These are phyloP conservation scores for Oryzias celebensis DNA, from an alignment of 2,113 vertebrate genomes.

Conservation along the genomic window DNA sequence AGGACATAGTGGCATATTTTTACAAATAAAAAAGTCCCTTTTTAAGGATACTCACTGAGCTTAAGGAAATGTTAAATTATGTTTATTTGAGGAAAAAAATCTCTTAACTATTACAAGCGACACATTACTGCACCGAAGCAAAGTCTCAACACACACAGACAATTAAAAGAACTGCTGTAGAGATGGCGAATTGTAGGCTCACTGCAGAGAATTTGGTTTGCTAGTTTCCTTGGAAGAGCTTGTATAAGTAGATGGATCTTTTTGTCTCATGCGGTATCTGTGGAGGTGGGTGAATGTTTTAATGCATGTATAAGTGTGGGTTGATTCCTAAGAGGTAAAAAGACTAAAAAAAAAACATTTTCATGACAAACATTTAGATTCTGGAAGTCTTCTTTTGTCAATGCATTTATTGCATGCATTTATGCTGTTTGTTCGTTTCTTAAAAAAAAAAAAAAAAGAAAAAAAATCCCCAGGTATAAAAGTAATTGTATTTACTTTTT, in stretches of 20 bases:
- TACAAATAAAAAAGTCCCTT: conserved; percentile 29
- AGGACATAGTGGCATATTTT: conserved; percentile 29
- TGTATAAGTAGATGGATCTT: conserved; percentile 17
- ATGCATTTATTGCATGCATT: no score
- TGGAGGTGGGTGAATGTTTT: not conserved
- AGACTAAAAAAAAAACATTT: no score
- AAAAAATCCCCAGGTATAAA: no score
- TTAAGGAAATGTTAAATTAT: conserved; percentile 16
- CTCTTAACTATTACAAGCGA: conserved; percentile 20
- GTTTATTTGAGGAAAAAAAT: conserved; percentile 24
- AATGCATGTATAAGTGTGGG: not conserved
- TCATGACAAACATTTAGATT: no score
- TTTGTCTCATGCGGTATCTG: not conserved
- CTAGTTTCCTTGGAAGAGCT: conserved; percentile 11
- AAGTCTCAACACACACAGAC: not conserved
- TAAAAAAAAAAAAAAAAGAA: no score
- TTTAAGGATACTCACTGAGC: conserved; percentile 29
- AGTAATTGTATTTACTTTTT: no score
- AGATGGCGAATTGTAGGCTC: conserved; percentile 17
- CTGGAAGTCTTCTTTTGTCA: no score
- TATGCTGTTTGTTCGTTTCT: no score
- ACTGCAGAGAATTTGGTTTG: conserved; percentile 11
- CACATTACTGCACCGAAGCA: not conserved
- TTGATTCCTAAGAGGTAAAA: no score
- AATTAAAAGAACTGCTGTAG: conserved; percentile 19